Evolutionary conservation across 2,797 vertebrate species (phyloP).

Genomic region (Meriones psammophilus): DNA sequence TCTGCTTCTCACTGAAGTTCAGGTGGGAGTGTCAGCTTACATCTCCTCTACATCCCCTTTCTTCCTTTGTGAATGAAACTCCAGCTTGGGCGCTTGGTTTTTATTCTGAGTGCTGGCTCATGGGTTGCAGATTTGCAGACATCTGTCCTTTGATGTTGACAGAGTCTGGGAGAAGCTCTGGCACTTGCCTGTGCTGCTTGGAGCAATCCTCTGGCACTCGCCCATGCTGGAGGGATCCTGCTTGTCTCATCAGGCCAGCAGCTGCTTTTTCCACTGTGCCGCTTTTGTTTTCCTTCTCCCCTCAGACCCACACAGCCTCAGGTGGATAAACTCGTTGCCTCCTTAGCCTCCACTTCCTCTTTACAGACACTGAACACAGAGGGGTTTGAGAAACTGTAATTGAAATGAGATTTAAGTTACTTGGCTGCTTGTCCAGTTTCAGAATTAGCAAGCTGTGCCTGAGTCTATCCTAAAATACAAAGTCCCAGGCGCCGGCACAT

Average conservation of each 20-base stretch:
- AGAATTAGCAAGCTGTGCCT: slow-evolving; percentile 65
- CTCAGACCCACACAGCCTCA: slow-evolving; percentile 74
- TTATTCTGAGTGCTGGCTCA: not conserved
- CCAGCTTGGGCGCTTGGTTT: not conserved
- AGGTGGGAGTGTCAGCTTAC: not conserved
- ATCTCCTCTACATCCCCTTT: not conserved
- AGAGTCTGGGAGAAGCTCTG: not conserved
- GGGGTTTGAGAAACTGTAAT: not conserved
- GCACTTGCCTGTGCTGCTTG: not conserved
- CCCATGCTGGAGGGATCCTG: not conserved
- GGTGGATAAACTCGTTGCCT: slow-evolving; percentile 43
- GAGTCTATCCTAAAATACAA: slow-evolving; percentile 51
- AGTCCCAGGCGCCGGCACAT: slow-evolving; percentile 54
- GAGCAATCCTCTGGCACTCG: not conserved
- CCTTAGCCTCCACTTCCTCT: slow-evolving; percentile 46
- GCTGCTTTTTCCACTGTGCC: not conserved
- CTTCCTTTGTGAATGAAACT: not conserved
- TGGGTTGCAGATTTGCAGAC: not conserved
- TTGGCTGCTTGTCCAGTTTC: slow-evolving; percentile 61
- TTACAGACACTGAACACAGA: not conserved
- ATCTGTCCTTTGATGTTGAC: not conserved
- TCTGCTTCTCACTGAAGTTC: not conserved
- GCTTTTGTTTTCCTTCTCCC: slow-evolving; percentile 31
- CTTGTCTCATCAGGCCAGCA: not conserved
- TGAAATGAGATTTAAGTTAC: slow-evolving; percentile 23